Percentiles rank a stretch among this genome's conserved stretches.
phyloP scores from a whole-genome alignment of 2,888 invertebrate genomes.

The Iselma pallidipennis region DNA sequence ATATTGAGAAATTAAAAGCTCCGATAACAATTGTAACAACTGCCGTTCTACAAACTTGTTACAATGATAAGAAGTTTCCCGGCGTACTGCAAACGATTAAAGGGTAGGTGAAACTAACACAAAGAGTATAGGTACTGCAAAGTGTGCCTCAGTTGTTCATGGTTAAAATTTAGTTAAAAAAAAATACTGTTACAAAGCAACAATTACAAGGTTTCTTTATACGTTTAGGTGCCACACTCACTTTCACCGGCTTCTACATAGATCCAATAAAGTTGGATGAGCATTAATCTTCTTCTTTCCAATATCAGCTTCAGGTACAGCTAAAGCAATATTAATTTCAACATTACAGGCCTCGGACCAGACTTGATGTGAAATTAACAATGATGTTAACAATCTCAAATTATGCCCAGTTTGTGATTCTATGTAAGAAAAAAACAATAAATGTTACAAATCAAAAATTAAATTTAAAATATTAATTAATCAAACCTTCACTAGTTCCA shows the following conservation, averaged over 20 bases:
- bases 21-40: too few species aligned
- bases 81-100: too few species aligned
- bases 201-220: constrained; percentile 66
- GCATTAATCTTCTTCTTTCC: constrained; percentile 54
- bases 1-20: too few species aligned
- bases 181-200: neutral
- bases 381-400: constrained; percentile 79
- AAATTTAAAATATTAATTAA: neutral
- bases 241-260: constrained; percentile 85
- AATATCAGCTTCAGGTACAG: constrained; percentile 66
- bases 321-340: constrained; percentile 81
- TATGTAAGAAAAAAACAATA: constrained; percentile 31
- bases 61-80: too few species aligned
- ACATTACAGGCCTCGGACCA: constrained; percentile 93
- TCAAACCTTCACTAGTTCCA: constrained; percentile 52
- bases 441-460: neutral
- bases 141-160: too few species aligned
- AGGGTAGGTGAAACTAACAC: too few species aligned
- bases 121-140: too few species aligned
- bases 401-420: constrained; percentile 63
- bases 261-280: constrained; percentile 69
- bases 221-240: constrained; percentile 86
- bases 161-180: neutral
- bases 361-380: constrained; percentile 87
- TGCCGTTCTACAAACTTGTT: too few species aligned